Conservation (phyloP, 2,113 vertebrate genomes). For the Vombatus ursinus region DNA sequence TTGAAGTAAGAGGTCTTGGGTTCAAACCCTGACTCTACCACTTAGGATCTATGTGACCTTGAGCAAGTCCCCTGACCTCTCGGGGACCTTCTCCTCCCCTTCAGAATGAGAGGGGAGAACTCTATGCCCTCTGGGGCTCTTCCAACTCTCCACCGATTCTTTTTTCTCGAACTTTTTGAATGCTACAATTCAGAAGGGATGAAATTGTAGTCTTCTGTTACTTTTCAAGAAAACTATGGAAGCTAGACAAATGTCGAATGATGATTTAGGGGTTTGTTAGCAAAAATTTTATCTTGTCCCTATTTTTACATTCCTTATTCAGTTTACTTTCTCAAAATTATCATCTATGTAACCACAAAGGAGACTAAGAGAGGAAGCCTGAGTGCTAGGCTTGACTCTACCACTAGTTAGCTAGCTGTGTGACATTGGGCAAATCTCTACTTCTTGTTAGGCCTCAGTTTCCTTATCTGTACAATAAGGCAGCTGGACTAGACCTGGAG, state of each 20-base stretch:
- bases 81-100: neutral
- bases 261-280: neutral
- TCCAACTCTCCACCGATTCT: neutral
- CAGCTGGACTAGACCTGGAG: neutral
- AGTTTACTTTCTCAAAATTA: neutral
- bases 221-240: neutral
- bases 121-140: neutral
- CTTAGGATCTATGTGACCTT: neutral
- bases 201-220: slow-evolving; percentile 15
- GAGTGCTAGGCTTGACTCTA: neutral
- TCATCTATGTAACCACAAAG: neutral
- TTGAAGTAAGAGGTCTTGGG: neutral
- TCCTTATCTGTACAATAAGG: neutral
- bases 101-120: neutral
- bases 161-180: slow-evolving; percentile 1
- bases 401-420: neutral
- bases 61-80: neutral
- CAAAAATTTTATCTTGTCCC: neutral
- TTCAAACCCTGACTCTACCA: neutral
- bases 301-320: neutral
- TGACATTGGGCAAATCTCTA: neutral
- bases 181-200: slow-evolving; percentile 2
- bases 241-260: neutral
- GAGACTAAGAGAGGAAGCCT: neutral
- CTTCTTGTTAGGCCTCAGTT: neutral